Base-by-base conservation (phyloP, 2,797 vertebrate genomes). In the Parambassis ranga region DNA sequence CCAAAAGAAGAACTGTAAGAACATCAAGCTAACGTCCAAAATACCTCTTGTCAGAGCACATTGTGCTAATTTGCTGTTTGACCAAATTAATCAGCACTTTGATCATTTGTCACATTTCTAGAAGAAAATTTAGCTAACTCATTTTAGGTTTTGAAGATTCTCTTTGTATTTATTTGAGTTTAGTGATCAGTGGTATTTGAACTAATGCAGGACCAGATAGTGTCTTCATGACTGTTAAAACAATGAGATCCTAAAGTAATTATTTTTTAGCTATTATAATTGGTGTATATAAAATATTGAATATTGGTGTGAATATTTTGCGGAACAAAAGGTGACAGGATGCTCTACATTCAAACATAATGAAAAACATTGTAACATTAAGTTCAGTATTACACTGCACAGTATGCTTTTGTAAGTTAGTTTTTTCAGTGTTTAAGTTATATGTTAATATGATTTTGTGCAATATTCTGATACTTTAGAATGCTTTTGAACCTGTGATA, bases 401-500 rank as follows among this genome's bases (percentile, higher is more conserved):
- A 0, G 7, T 47, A 60, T 36, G 3, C 2, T 38, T 36, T 51
- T 63, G 56, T 47, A 6, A 23, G 27, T 53, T 27, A 11, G 13
- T 4, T 47, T 46, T 42, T 57, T 16, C 6, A n/a, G 1, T 64
- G 28, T 37, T 33, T 36, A 44, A 51, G 36, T 66, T 57, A 8
- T 39, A 31, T 10, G 65, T 5, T 6, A 39, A 10, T 33, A 37
- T 37, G 37, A 15, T 15, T 15, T 51, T 68, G 82, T 85, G 79
- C 78, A 84, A 82, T 81, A 77, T 52, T 70, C 31, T 28, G 11
- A 51, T 31, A 8, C 16, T 77, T 67, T 56, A 47, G 57, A 39
- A 31, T 28, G 4, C 5, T 26, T 77, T 50, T 1, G 10, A 64
- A 48, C 20, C 33, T 8, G 20, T 37, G 48, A 15, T 58, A 27